Evolutionary conservation across 2,888 invertebrate species (phyloP), one percentile per base, ranked within the genome.

Genomic region (Cosmia trapezina): DNA sequence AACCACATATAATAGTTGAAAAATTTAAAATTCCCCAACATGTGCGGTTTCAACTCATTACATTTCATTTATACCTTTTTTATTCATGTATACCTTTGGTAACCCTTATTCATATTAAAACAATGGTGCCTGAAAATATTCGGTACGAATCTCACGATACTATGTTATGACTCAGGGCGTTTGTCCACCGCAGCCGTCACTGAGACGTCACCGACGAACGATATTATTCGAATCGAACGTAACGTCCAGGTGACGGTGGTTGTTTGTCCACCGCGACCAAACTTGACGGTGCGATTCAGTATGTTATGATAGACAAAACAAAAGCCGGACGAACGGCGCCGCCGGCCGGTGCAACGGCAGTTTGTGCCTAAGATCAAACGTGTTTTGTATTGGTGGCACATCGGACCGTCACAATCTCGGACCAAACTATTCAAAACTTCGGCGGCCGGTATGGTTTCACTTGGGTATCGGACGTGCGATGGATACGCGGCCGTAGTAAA

Each of bases 11-110:
- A 79, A 61, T 73, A 75, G 62, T 59, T 71, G 7, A 51, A 62
- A 79, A 69, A 71, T 76, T 61, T 57, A 69, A 77, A 53, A 56
- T 63, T 9, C 60, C 51, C 6, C 17, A 49, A 47, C 64, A 64
- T 54, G 28, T 64, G 22, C 6, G 64, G 80, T 86, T 89, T 84
- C 84, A 87, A 87, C 86, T 88, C 85, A 89, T 91, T 87, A 89
- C 77, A 74, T 83, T 92, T 92, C 89, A 92, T 91, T 67, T 69
- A 86, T n/a, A n/a, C n/a, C n/a, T n/a, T n/a, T n/a, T n/a, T n/a
- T n/a, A n/a, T n/a, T n/a, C n/a, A n/a, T n/a, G n/a, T n/a, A n/a
- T 74, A 69, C 49, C 64, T 64, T 43, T 65, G 70, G 78, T 71
- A 72, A 63, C 62, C 71, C 62, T 77, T 72, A 85, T 87, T 83